Evolutionary conservation across 2,888 invertebrate species (phyloP).

Genomic region (Caenorhabditis uteleia): DNA sequence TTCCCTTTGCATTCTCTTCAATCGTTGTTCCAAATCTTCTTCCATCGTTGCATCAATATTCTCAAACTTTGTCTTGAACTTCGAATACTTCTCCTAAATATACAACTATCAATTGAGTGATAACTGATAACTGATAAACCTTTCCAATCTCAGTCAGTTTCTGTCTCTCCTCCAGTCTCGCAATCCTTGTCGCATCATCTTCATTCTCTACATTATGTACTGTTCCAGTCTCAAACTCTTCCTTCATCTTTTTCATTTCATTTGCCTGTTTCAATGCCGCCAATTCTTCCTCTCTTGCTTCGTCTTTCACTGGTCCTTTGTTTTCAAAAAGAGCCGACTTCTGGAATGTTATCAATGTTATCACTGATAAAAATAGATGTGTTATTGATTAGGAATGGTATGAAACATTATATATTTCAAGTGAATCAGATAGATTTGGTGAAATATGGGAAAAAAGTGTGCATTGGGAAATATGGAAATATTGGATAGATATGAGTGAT

Average conservation of each 20-base stretch:
- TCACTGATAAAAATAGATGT: neutral
- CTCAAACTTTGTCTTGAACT: slow-evolving; percentile 67
- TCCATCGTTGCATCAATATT: slow-evolving; percentile 58
- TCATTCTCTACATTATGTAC: slow-evolving; percentile 49
- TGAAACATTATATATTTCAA: no score
- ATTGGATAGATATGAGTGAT: slow-evolving; percentile 6
- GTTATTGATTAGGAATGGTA: no score
- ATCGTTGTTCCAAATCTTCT: slow-evolving; percentile 60
- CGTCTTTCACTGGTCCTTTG: slow-evolving; percentile 56
- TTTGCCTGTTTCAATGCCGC: slow-evolving; percentile 55
- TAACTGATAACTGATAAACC: no score
- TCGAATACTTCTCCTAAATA: slow-evolving; percentile 60
- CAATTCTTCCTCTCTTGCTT: slow-evolving; percentile 60
- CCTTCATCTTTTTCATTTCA: slow-evolving; percentile 60
- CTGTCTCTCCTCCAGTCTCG: slow-evolving; percentile 51
- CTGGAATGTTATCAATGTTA: slow-evolving; percentile 40
- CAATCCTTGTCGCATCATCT: slow-evolving; percentile 44
- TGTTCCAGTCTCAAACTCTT: slow-evolving; percentile 54
- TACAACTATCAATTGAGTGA: slow-evolving; percentile 2
- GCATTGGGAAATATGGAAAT: slow-evolving; percentile 3
- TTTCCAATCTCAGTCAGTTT: slow-evolving; percentile 54
- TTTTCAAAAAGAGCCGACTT: slow-evolving; percentile 63
- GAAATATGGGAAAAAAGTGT: slow-evolving; percentile 4
- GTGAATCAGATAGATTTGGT: no score
- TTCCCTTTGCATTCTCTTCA: slow-evolving; percentile 50